Evolutionary conservation across 2,113 vertebrate genomes (phyloP), one percentile per base, ranked within the genome.

Genomic region (Vidua macroura): DNA sequence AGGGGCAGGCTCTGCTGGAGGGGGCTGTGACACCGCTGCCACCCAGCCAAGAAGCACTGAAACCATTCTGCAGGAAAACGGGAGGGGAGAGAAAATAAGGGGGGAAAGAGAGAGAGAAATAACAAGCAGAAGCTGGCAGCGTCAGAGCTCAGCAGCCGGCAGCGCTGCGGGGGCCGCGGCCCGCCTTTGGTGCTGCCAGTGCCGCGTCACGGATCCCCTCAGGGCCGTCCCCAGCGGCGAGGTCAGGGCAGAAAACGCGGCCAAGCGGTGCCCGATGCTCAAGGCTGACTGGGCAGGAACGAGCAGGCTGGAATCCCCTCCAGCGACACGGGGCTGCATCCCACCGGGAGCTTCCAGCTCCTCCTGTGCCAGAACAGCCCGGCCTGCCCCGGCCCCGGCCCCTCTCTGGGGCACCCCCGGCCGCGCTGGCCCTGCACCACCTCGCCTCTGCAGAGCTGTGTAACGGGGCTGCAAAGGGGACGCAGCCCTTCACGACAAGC

Each of bases 381-480:
- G 8, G 44, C 41, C 2, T 1, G 23, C 5, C 35, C n/a, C 9
- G 48, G 53, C 16, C 53, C 2, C 33, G 10, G 3, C 59, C 53
- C 24, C 11, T 1, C 10, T 1, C 3, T 4, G 59, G 25, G 63
- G 21, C 35, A 12, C 24, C 9, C 1, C 1, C 2, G 41, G 62
- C 39, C 56, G 19, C 56, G 55, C 83, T 10, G 11, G 3, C 31
- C 23, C n/a, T 3, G 62, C 51, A 6, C 9, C 41, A 1, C 8
- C 52, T 27, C 58, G 17, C 6, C 28, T 10, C 76, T 31, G 76
- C 85, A 15, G 8, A 13, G 5, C 73, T 22, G 6, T 5, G 24
- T 2, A 33, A 9, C 7, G 9, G 27, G 43, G 27, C 81, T 68
- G 59, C 62, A 19, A 24, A 64, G 25, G 21, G 30, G 10, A 22